Evolutionary conservation across 2,888 invertebrate species (phyloP).

Genomic region (Prosopocoilus inquinatus): DNA sequence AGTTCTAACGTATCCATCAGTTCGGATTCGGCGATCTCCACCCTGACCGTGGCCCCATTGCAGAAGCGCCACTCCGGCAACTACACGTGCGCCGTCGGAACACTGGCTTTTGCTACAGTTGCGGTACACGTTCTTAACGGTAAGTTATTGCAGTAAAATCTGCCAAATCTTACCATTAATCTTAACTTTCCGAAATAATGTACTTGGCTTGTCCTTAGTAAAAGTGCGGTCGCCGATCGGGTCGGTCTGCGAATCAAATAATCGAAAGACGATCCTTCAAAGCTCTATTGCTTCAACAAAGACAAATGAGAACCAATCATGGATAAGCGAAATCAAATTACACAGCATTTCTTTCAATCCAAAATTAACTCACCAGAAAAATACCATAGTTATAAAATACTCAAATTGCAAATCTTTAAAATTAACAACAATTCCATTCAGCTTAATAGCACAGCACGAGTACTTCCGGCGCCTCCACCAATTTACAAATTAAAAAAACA

Average conservation of each 20-base stretch:
- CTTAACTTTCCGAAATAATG: constrained; percentile 38
- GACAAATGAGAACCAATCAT: constrained; percentile 35
- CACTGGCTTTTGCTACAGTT: constrained; percentile 56
- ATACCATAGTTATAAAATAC: constrained; percentile 12
- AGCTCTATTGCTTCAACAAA: constrained; percentile 28
- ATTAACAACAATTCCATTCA: too few species aligned
- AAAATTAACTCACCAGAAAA: constrained; percentile 26
- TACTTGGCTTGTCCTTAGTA: constrained; percentile 28
- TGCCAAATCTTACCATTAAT: constrained; percentile 40
- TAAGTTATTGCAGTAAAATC: constrained; percentile 46
- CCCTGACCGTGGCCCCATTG: constrained; percentile 56
- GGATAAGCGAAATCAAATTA: constrained; percentile 7
- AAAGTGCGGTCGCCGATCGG: constrained; percentile 31
- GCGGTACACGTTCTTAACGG: constrained; percentile 63
- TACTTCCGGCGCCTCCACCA: neutral
- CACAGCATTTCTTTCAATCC: constrained; percentile 13
- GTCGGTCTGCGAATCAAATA: constrained; percentile 29
- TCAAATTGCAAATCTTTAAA: constrained; percentile 1
- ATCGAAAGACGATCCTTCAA: constrained; percentile 26
- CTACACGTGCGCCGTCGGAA: constrained; percentile 56
- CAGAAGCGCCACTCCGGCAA: constrained; percentile 60
- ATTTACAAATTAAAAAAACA: neutral
- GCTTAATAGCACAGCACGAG: neutral
- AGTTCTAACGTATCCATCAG: constrained; percentile 53
- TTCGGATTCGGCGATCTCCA: constrained; percentile 50